A percentile compares a stretch with the other conserved stretches of the same genome.
phyloP scores from a whole-genome alignment of 2,113 vertebrate genomes.

The Anser brachyrhynchus region DNA sequence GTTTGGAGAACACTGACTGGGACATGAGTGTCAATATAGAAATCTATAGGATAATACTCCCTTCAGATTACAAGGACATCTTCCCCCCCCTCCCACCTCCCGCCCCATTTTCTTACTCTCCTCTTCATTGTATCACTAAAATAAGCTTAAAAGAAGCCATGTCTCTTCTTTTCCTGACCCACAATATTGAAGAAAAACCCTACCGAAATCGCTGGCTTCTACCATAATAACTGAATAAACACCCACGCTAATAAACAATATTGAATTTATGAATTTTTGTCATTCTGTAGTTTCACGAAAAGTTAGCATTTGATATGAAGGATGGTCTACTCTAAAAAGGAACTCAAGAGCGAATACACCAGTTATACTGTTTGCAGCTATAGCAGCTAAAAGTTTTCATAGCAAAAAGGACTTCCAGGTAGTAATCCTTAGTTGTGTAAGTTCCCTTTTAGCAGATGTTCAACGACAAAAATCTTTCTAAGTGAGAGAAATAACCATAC shows the following conservation, averaged over 20 bases:
- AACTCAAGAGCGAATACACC: fast-evolving
- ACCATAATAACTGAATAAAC: not conserved
- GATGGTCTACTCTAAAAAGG: not conserved
- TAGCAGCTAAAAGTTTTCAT: not conserved
- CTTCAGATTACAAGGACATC: too few relatives aligned
- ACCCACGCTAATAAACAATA: not conserved
- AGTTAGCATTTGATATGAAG: not conserved
- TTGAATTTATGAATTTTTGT: not conserved
- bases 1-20: too few relatives aligned
- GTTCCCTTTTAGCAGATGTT: not conserved
- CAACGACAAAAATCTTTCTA: not conserved
- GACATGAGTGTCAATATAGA: too few relatives aligned
- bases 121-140: too few relatives aligned
- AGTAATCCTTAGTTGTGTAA: not conserved
- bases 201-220: not conserved
- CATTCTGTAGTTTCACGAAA: not conserved
- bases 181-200: not conserved
- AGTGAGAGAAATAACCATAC: not conserved
- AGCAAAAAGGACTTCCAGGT: not conserved
- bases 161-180: not conserved
- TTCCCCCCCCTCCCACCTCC: too few relatives aligned
- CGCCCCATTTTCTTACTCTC: too few relatives aligned
- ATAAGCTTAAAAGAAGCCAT: not conserved
- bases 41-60: too few relatives aligned
- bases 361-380: not conserved